These are phyloP conservation scores for Neosilurus mollespiculum DNA, from an alignment of 2,797 vertebrate species.

Conservation along the genomic window DNA sequence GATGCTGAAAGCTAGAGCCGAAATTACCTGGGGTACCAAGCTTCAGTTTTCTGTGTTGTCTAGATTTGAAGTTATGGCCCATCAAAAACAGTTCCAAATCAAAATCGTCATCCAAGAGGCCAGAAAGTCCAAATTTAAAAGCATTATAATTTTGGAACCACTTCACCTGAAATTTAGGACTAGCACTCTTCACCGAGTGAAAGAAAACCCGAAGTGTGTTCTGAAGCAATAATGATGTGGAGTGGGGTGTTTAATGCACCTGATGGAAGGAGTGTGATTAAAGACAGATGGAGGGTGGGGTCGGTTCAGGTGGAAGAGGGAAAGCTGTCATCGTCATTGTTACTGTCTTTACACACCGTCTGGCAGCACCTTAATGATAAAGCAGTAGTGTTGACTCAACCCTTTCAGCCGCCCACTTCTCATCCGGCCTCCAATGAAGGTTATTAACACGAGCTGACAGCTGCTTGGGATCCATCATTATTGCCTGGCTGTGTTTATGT, in stretches of 20 bases:
- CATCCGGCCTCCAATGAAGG: constrained; percentile 13
- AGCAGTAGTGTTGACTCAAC: constrained; percentile 19
- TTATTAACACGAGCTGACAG: neutral
- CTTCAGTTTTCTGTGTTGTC: no score
- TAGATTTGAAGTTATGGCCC: no score
- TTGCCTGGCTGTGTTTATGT: constrained; percentile 29
- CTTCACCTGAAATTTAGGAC: no score
- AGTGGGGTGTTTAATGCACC: neutral
- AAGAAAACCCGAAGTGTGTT: no score
- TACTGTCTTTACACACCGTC: constrained; percentile 14
- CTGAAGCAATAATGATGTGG: no score
- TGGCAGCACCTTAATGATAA: neutral
- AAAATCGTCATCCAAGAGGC: no score
- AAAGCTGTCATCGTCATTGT: neutral
- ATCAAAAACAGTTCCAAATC: no score
- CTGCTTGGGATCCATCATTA: neutral
- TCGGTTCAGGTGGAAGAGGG: neutral
- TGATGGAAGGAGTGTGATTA: constrained; percentile 14
- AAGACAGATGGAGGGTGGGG: neutral
- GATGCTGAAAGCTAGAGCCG: no score
- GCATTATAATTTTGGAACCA: no score
- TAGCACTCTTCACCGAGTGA: no score
- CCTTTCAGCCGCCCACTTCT: constrained; percentile 15
- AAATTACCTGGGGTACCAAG: no score
- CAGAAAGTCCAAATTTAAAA: no score